A percentile compares a stretch with the other conserved stretches of the same genome.
phyloP scores from a whole-genome alignment of 2,797 vertebrate species.

The Myotis daubentonii region DNA sequence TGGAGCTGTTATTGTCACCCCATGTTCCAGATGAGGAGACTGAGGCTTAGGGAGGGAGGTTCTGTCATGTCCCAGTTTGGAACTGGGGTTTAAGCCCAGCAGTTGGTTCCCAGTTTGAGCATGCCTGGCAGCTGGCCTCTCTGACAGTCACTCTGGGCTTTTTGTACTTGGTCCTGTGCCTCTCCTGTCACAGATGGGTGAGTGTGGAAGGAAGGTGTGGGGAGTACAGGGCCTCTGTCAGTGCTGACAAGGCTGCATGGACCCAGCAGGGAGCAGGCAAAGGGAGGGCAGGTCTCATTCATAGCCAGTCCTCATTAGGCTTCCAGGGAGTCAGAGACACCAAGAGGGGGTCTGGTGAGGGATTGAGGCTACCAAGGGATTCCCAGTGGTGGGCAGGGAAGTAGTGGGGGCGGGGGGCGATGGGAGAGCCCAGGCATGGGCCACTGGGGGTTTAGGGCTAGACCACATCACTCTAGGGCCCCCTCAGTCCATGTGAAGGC shows the following conservation, averaged over 20 bases:
- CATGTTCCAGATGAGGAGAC: background rate
- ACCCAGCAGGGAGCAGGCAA: background rate
- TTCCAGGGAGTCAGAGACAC: rapidly evolving
- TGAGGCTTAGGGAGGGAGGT: background rate
- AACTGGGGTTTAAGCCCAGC: background rate
- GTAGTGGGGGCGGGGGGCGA: background rate
- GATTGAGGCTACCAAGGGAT: background rate
- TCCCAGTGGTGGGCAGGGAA: background rate
- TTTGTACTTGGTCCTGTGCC: too few relatives aligned
- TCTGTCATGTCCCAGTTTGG: background rate
- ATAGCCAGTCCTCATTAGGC: background rate
- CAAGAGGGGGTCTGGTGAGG: background rate
- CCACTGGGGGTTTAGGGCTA: background rate
- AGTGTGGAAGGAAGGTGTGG: background rate
- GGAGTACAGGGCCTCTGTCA: background rate
- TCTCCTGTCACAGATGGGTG: background rate
- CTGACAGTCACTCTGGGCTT: background rate
- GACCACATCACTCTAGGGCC: background rate
- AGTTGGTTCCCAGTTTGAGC: background rate
- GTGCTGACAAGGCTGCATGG: background rate
- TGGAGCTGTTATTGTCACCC: background rate
- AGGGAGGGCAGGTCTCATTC: background rate
- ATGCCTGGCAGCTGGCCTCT: background rate
- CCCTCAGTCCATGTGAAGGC: background rate
- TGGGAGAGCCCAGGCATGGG: background rate